Evolutionary conservation across 2,797 vertebrate genomes (phyloP).

Genomic region (Silurus aristotelis): DNA sequence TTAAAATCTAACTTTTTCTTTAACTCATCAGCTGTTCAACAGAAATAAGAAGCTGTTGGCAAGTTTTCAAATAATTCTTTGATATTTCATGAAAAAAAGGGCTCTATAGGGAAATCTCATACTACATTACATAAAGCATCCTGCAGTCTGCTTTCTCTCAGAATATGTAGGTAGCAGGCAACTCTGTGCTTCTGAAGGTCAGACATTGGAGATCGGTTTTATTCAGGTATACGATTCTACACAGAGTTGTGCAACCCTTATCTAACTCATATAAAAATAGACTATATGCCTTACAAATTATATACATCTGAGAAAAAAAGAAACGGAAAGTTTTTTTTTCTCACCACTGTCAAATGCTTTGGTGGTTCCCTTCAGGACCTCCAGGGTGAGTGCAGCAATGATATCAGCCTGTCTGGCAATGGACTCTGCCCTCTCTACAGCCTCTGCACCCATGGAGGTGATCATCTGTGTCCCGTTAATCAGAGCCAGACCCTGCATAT

Average conservation of each 20-base stretch:
- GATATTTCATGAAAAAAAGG: too few relatives aligned
- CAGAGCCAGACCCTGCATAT: conserved; percentile 87
- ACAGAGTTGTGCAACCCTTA: too few relatives aligned
- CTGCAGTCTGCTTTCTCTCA: neutral
- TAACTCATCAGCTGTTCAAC: too few relatives aligned
- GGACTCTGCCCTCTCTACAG: conserved; percentile 87
- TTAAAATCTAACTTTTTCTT: too few relatives aligned
- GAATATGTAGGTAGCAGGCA: neutral
- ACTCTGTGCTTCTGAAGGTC: neutral
- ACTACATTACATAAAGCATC: too few relatives aligned
- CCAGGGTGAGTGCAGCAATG: conserved; percentile 92
- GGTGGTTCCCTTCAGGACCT: conserved; percentile 96
- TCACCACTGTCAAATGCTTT: conserved; percentile 96
- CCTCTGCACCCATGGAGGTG: conserved; percentile 94
- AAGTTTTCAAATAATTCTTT: too few relatives aligned
- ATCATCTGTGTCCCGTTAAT: conserved; percentile 99
- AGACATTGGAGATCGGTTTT: neutral
- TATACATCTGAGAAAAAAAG: neutral
- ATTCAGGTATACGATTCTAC: neutral
- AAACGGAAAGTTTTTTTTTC: conserved; percentile 44
- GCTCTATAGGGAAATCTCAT: too few relatives aligned
- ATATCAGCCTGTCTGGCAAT: conserved; percentile 94
- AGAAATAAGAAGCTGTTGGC: too few relatives aligned
- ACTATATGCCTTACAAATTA: neutral
- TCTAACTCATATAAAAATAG: neutral